A percentile compares a stretch with the other conserved stretches of the same genome.
These are phyloP conservation scores for Xenopus tropicalis DNA, from an alignment of 2,113 vertebrate species.

Conservation along the genomic window DNA sequence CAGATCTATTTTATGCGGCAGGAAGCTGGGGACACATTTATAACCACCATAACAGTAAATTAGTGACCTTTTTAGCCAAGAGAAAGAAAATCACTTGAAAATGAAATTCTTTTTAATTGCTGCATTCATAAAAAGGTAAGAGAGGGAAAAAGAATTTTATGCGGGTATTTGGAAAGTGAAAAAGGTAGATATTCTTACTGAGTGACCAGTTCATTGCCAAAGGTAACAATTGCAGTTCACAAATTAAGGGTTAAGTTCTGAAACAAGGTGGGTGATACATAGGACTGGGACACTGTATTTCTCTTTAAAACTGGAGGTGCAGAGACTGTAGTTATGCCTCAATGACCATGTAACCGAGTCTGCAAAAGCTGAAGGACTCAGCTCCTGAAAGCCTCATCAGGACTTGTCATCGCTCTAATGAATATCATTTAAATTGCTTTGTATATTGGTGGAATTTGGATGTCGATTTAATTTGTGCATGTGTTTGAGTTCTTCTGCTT, in stretches of 20 bases:
- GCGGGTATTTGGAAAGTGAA: neutral
- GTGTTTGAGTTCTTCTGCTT: constrained; percentile 99
- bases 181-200: neutral
- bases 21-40: constrained; percentile 63
- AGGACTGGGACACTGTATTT: constrained; percentile 53
- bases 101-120: constrained; percentile 71
- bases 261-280: constrained; percentile 61
- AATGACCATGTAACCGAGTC: constrained; percentile 79
- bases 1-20: constrained; percentile 52
- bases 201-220: neutral
- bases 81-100: constrained; percentile 71
- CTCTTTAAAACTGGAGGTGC: constrained; percentile 70
- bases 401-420: constrained; percentile 99
- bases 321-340: constrained; percentile 74
- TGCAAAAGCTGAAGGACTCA: constrained; percentile 81
- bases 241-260: constrained; percentile 35
- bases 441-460: constrained; percentile 99
- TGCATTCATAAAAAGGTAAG: constrained; percentile 51
- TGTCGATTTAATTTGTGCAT: constrained; percentile 99
- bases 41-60: constrained; percentile 66
- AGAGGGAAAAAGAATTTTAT: constrained; percentile 47
- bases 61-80: constrained; percentile 72
- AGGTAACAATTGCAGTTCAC: neutral
- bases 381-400: constrained; percentile 96
- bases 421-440: constrained; percentile 99